Evolutionary conservation across 1,140 invertebrate genomes (phyloP).

Genomic region (Hypsibius dujardini): DNA sequence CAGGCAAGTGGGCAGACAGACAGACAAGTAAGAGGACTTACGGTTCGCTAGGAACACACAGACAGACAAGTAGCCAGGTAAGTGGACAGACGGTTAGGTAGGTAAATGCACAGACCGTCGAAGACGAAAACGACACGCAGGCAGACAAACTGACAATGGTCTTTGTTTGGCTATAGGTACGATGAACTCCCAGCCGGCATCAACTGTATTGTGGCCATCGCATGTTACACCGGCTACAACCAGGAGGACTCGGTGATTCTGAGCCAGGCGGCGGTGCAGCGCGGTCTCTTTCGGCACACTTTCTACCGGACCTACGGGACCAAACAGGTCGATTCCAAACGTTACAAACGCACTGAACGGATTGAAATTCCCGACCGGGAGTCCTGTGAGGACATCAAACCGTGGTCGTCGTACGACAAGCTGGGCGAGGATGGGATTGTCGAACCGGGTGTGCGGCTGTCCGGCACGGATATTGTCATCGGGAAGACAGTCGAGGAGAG

Average conservation of each 20-base stretch:
- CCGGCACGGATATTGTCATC: not conserved
- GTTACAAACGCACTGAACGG: not conserved
- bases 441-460: not conserved
- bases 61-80: too few species aligned
- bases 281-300: constrained; percentile 2
- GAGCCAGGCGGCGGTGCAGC: not conserved
- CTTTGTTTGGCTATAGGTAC: too few species aligned
- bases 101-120: too few species aligned
- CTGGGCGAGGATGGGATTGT: constrained; percentile 2
- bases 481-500: not conserved
- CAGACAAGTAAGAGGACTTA: too few species aligned
- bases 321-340: not conserved
- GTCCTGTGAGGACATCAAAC: not conserved
- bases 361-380: not conserved
- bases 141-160: too few species aligned
- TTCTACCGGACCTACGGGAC: not conserved
- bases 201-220: not conserved
- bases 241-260: constrained; percentile 2
- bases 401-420: not conserved
- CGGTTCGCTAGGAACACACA: too few species aligned
- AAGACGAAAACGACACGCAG: too few species aligned
- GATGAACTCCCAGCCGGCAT: not conserved
- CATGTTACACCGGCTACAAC: constrained; percentile 1
- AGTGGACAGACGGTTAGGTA: too few species aligned
- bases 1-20: too few species aligned